Base-by-base conservation (phyloP, 2,888 invertebrate genomes). In the Rhabditoides inermis region DNA sequence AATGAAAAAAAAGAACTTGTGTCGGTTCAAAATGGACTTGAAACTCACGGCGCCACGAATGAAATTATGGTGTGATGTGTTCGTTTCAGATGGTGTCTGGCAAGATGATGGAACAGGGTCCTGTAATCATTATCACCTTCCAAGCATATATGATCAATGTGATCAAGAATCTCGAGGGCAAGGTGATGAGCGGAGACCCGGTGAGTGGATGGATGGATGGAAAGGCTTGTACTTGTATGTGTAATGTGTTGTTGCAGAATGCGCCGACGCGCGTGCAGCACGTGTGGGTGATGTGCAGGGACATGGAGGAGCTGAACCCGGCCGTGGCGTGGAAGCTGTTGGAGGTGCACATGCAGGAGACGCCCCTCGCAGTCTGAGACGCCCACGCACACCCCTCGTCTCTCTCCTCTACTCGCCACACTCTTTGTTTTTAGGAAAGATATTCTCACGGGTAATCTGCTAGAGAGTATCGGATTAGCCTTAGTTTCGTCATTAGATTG, bases 21-120 rank as follows among this genome's bases (percentile, higher is more conserved):
- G n/a, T n/a, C n/a, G n/a, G n/a, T n/a, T n/a, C n/a, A n/a, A n/a
- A n/a, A n/a, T n/a, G n/a, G n/a, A n/a, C n/a, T n/a, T n/a, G n/a
- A n/a, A n/a, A n/a, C n/a, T n/a, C n/a, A n/a, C n/a, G n/a, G n/a
- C n/a, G n/a, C n/a, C n/a, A n/a, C n/a, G n/a, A n/a, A n/a, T n/a
- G n/a, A n/a, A n/a, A n/a, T n/a, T n/a, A n/a, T n/a, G n/a, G n/a
- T n/a, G n/a, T n/a, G n/a, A n/a, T n/a, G n/a, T n/a, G n/a, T n/a
- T n/a, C n/a, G 15, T 60, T 62, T 47, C 65, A 82, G 81, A 81
- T 98, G 57, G 86, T 87, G 1, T 90, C 92, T 85, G 98, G 94
- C 0, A 92, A 95, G 80, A 88, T 98, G 75, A 92, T 95, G 90
- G 95, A 98, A 49, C 94, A 95, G 77, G 98, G 98, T 0, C 98